A percentile compares a stretch with the other conserved stretches of the same genome.
Evolutionary conservation across 1,140 invertebrate species (phyloP).

Genomic region (Trachymyrmex septentrionalis): DNA sequence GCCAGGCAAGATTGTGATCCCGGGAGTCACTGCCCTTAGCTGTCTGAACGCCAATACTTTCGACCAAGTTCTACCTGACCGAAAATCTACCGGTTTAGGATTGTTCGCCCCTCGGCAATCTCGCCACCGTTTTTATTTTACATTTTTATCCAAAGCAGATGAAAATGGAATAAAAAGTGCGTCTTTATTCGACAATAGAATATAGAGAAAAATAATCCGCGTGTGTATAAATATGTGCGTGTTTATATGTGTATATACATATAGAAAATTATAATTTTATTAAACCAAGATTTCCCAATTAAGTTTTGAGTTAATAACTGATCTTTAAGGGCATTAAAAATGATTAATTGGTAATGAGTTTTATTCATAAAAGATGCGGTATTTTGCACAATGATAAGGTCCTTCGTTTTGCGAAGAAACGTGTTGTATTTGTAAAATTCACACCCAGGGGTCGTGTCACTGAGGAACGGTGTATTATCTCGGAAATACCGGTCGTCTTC

Average conservation of each 20-base stretch:
- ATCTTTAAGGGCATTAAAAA: background rate
- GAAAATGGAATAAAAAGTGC: background rate
- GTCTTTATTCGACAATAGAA: background rate
- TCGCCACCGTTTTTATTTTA: background rate
- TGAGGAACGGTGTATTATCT: slow-evolving; percentile 58
- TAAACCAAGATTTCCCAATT: background rate
- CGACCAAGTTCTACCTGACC: slow-evolving; percentile 52
- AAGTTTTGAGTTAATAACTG: background rate
- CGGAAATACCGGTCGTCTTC: slow-evolving; percentile 58
- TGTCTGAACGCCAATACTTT: slow-evolving; percentile 65
- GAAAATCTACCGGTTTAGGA: slow-evolving; percentile 54
- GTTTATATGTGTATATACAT: background rate
- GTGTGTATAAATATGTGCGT: background rate
- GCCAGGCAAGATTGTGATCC: slow-evolving; percentile 76
- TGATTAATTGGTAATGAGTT: background rate
- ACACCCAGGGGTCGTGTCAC: background rate
- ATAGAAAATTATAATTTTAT: background rate
- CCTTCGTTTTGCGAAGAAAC: background rate
- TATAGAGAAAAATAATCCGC: background rate
- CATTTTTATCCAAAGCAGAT: background rate
- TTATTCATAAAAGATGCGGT: background rate
- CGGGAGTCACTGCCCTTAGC: slow-evolving; percentile 79
- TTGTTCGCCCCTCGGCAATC: slow-evolving; percentile 54
- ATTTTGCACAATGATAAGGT: background rate
- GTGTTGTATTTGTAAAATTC: slow-evolving; percentile 34